A percentile compares a stretch with the other conserved stretches of the same genome.
These are phyloP conservation scores for Tricholauxania praeusta DNA, from an alignment of 2,888 invertebrate species.

Conservation along the genomic window DNA sequence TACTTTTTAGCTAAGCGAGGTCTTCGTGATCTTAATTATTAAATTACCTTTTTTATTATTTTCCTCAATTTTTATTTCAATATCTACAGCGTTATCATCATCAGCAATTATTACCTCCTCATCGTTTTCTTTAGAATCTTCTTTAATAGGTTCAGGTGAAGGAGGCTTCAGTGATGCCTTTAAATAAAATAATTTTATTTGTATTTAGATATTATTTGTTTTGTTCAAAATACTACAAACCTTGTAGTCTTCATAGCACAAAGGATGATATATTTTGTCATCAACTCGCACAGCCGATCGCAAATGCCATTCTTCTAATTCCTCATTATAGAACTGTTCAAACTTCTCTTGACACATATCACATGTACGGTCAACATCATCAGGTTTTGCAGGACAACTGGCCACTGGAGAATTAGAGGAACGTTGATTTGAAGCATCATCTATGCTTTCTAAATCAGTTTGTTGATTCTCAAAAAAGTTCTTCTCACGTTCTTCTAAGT, in stretches of 20 bases:
- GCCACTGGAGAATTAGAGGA: conserved; percentile 73
- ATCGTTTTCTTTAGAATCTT: conserved; percentile 37
- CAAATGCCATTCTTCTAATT: conserved; percentile 97
- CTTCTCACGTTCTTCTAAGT: conserved; percentile 88
- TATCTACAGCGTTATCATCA: conserved; percentile 64
- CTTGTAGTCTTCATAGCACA: conserved; percentile 90
- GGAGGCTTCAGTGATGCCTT: conserved; percentile 62
- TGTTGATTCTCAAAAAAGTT: conserved; percentile 87
- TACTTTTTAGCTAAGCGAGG: too few relatives aligned
- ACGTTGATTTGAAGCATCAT: conserved; percentile 70
- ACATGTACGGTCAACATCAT: conserved; percentile 78
- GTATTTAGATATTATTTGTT: conserved; percentile 8
- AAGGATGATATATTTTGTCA: conserved; percentile 86
- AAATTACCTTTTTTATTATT: conserved; percentile 43
- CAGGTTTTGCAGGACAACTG: conserved; percentile 78
- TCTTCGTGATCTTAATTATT: background rate
- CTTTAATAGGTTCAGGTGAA: conserved; percentile 45
- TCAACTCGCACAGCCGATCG: conserved; percentile 84
- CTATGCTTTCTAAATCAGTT: conserved; percentile 70
- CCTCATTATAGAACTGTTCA: conserved; percentile 96
- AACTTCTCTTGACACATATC: conserved; percentile 93
- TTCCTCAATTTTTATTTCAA: conserved; percentile 60
- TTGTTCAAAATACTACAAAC: conserved; percentile 63
- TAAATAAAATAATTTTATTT: conserved; percentile 24
- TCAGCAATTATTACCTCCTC: conserved; percentile 46